phyloP scores from a whole-genome alignment of 2,113 vertebrate species.

The Scomber colias region DNA sequence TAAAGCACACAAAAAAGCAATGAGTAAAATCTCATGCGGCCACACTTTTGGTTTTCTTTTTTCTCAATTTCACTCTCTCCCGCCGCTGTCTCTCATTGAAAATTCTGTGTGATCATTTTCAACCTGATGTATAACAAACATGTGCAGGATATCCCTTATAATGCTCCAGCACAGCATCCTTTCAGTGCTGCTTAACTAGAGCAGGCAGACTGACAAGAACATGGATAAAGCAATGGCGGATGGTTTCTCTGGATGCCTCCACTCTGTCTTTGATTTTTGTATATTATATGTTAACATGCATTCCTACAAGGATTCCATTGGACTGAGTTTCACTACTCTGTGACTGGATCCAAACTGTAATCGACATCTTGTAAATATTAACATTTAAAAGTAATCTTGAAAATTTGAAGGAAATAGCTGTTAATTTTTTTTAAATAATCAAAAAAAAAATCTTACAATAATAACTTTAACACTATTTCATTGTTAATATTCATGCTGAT shows the following conservation, averaged over 20 bases:
- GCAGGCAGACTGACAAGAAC: slow-evolving; percentile 60
- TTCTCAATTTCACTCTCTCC: slow-evolving; percentile 28
- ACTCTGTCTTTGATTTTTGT: slow-evolving; percentile 69
- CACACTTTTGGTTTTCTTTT: slow-evolving; percentile 69
- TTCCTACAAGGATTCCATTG: slow-evolving; percentile 64
- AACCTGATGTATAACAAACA: slow-evolving; percentile 74
- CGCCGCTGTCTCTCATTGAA: slow-evolving; percentile 50
- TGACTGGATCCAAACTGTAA: slow-evolving; percentile 53
- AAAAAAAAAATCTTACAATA: background rate
- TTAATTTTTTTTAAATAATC: slow-evolving; percentile 19
- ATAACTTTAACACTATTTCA: background rate
- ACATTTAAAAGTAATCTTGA: slow-evolving; percentile 60
- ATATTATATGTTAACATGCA: slow-evolving; percentile 68
- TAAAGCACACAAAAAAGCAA: slow-evolving; percentile 73
- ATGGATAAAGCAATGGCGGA: slow-evolving; percentile 42
- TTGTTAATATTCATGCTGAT: slow-evolving; percentile 2
- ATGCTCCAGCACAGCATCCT: slow-evolving; percentile 23
- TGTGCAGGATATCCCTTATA: slow-evolving; percentile 59
- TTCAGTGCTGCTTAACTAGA: slow-evolving; percentile 55
- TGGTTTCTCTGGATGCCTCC: slow-evolving; percentile 60
- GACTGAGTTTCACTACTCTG: slow-evolving; percentile 68
- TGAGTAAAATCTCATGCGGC: slow-evolving; percentile 74
- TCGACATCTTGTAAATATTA: slow-evolving; percentile 68
- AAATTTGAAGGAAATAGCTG: slow-evolving; percentile 56
- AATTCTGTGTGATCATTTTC: slow-evolving; percentile 72